Evolutionary conservation across 64 coral and sea anemone genomes (phyloP), one percentile per base, ranked within the genome.

Genomic region (Montipora cactus): DNA sequence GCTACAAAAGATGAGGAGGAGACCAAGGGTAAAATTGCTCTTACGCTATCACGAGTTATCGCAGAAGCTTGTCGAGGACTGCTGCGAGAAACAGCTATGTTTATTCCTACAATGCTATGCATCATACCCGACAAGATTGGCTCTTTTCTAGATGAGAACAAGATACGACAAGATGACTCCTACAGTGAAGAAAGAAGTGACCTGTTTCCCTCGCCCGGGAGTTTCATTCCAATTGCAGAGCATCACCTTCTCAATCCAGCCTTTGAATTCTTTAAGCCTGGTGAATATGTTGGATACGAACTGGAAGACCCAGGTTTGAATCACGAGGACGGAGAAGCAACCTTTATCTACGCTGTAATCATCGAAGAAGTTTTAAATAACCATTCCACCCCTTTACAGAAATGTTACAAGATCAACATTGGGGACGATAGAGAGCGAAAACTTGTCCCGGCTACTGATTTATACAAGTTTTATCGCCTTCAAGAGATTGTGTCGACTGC

Each of bases 271-370:
- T 94, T 97, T 61, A 66, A 90, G 16, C 88, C 92, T 19, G 92
- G 92, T 14, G 95, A 97, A 9, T 97, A 97, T 4, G 92, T 97
- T 8, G 95, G 92, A 13, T 97, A 94, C 55, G 95, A 97, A 75
- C 25, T 97, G 2, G 92, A 97, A 81, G 95, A 97, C 67, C 92
- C 95, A 59, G 91, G 92, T 75, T 82, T 97, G 37, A 48, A 84
- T 28, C 3, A 73, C 0, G 81, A 94, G 49, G 89, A 94, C 7
- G 92, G 83, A 4, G 67, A 70, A 20, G 92, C 92, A 5, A 97
- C 92, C 0, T 97, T 81, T 76, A 94, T 97, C 77, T 91, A 97
- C 68, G 95, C 95, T 55, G 75, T 97, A 15, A 79, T 97, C 15
- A 83, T 97, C 8, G 83, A 97, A 64, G 88, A 88, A 5, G 81